Evolutionary conservation across 2,888 invertebrate species (phyloP).

Genomic region (Ryuthela nishihirai): DNA sequence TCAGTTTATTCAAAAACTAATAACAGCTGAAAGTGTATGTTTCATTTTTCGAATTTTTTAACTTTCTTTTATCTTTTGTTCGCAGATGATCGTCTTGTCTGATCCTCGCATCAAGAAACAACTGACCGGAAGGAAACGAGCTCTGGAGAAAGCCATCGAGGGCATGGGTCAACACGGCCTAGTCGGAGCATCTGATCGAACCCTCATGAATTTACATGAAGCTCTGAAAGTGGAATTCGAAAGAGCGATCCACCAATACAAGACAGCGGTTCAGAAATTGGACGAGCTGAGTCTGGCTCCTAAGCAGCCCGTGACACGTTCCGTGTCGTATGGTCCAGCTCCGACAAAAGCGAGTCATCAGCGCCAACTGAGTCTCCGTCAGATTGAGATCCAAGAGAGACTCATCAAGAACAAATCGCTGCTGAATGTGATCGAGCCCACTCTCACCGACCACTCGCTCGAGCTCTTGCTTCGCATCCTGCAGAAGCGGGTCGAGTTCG

Average conservation of each 20-base stretch:
- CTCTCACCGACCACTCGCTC: conserved; percentile 74
- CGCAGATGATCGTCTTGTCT: conserved; percentile 54
- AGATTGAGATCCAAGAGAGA: conserved; percentile 81
- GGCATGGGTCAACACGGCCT: conserved; percentile 83
- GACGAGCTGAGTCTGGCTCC: conserved; percentile 57
- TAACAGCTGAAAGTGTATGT: too few species aligned
- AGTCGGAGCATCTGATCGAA: conserved; percentile 57
- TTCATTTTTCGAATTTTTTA: too few species aligned
- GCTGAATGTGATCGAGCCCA: conserved; percentile 63
- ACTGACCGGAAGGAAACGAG: conserved; percentile 64
- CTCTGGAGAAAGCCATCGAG: conserved; percentile 79
- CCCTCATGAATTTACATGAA: conserved; percentile 69
- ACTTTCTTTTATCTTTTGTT: background rate
- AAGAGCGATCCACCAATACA: conserved; percentile 77
- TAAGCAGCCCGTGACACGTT: conserved; percentile 45
- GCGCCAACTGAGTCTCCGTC: conserved; percentile 74
- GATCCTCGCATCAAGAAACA: conserved; percentile 60
- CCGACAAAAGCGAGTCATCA: conserved; percentile 86
- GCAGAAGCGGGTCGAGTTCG: conserved; percentile 77
- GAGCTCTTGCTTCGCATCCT: conserved; percentile 68
- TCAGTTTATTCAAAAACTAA: too few species aligned
- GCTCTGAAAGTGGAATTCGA: conserved; percentile 77
- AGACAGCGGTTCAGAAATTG: conserved; percentile 77
- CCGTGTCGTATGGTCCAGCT: conserved; percentile 57
- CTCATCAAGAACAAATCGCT: conserved; percentile 88